A percentile compares a stretch with the other conserved stretches of the same genome.
These are phyloP conservation scores for Urocolius indicus DNA, from an alignment of 2,113 vertebrate species.

Conservation along the genomic window DNA sequence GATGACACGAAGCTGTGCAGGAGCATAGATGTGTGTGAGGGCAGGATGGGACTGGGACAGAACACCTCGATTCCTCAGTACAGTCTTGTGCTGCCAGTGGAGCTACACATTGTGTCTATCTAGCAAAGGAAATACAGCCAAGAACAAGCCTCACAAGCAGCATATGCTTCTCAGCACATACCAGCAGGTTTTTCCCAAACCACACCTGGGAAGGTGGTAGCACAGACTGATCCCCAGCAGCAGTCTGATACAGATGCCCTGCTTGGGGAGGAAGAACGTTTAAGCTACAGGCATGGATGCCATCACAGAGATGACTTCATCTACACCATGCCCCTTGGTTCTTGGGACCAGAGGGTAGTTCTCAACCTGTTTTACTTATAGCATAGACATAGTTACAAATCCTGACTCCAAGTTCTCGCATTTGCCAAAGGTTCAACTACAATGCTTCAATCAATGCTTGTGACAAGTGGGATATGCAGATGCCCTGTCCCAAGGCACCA, in stretches of 20 bases:
- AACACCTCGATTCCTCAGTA: neutral
- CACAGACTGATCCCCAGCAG: neutral
- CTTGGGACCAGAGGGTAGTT: neutral
- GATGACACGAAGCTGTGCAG: no score
- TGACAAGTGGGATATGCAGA: no score
- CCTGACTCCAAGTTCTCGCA: neutral
- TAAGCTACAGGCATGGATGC: neutral
- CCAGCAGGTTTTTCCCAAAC: neutral
- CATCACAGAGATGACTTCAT: fast-evolving
- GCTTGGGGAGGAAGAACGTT: neutral
- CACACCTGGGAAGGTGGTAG: neutral
- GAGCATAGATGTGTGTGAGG: no score
- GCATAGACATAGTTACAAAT: neutral
- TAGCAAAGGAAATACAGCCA: neutral
- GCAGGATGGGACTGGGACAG: neutral
- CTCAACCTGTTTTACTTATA: neutral
- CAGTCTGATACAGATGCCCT: neutral
- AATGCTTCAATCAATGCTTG: fast-evolving
- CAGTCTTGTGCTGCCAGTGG: neutral
- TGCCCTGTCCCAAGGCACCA: neutral
- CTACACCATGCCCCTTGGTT: neutral
- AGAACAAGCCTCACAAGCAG: neutral
- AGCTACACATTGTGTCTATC: neutral
- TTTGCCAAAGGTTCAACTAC: fast-evolving
- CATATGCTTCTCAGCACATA: fast-evolving